Evolutionary conservation across 37 sponge, comb jelly and placozoan genomes (phyloP), one percentile per base, ranked within the genome.

Genomic region (Beroe forskalii): DNA sequence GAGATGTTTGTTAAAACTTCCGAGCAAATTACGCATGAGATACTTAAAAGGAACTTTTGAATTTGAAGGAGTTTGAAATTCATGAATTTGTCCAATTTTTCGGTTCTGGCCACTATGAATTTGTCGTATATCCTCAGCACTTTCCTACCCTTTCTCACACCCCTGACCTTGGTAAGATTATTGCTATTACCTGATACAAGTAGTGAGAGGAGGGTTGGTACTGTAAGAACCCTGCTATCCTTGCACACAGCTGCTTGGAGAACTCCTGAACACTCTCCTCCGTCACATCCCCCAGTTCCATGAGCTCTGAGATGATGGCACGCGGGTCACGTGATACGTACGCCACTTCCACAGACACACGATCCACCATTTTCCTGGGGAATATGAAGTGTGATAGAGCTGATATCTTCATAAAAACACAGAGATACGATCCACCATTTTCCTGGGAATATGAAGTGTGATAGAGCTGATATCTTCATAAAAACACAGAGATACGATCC

Each of bases 191-290:
- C 86, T 80, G 86, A 24, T 44, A 80, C n/a, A 44, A 43, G 42
- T 80, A 35, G 48, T 80, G 86, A n/a, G 86, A 42, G 44, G 40
- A 38, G 24, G 86, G 35, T 8, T 22, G 30, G 55, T 80, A 37
- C n/a, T 32, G 4, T 1, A 23, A n/a, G 86, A 80, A 80, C 2
- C 30, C 25, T 4, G 28, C 48, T 8, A 80, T 38, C 40, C 86
- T 80, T 12, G 86, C 86, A 80, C 86, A 80, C 48, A 80, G 27
- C 44, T 80, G 86, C 19, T 4, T 24, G n/a, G 55, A 14, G 55
- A 80, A 80, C 43, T 33, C 86, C 55, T 80, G 86, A n/a, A 80
- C 48, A 3, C 19, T 27, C 30, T 80, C 86, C 86, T 80, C 86
- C 3, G 86, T 80, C 12, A 80, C 40, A 25, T 44, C 55, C 25